Base-by-base conservation (phyloP, 2,797 vertebrate species). In the Esox masquinongy region DNA sequence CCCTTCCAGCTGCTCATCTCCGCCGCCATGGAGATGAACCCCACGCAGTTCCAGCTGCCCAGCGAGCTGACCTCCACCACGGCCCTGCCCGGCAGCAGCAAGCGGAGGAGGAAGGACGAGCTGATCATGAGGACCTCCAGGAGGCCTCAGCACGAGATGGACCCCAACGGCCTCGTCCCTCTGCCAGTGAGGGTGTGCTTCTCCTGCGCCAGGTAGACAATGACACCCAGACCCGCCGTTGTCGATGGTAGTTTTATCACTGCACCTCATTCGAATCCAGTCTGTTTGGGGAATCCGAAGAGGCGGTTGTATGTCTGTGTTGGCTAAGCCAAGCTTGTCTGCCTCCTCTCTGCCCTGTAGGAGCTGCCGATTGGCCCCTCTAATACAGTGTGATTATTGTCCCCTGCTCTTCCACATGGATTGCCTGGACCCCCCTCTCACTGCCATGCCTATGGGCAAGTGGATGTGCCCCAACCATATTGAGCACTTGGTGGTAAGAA, bases 381-480 rank as follows among this genome's bases (percentile, higher is more conserved):
- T 99, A 74, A 96, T 99, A 91, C 97, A 98, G 91, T 99, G 98
- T 81, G 97, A 99, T 89, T 99, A 98, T 91, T 99, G 98, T 87
- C 97, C 97, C 1, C 96, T 99, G 34, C 93, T 99, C 79, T 99
- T 99, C 90, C 97, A 99, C 92, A 99, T 98, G 97, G 97, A 99
- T 93, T 99, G 97, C 91, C 91, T 99, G 85, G 97, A 99, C 86
- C 98, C 98, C 19, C 98, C 98, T 0, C 96, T 99, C 84, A 98
- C 97, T 85, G 97, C 97, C 88, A 95, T 98, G 94, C 98, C 98
- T 76, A 93, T 96, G 78, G 98, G 97, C 80, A 95, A 96, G 91
- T 99, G 97, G 98, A 98, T 99, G 97, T 99, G 98, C 88, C 97
- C 98, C 43, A 99, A 99, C 91, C 98, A 99, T 77, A 97, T 97